These are phyloP conservation scores for Tanypteryx hageni DNA, from an alignment of 2,888 invertebrate species.

Conservation along the genomic window DNA sequence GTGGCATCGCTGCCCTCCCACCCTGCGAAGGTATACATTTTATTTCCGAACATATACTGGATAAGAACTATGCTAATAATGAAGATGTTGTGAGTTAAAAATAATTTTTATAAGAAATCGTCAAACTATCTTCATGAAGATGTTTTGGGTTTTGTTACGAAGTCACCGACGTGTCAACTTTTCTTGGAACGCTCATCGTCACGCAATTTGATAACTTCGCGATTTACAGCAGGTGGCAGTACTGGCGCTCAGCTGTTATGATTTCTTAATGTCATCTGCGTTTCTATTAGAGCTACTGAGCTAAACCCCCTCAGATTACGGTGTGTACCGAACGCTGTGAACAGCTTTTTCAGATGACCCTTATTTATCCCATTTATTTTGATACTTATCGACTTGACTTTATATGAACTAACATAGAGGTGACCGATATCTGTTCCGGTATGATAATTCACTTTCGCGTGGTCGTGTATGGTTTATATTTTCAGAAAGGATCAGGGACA, in stretches of 20 bases:
- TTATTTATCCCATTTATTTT: background rate
- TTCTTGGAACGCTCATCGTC: background rate
- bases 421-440: background rate
- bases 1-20: background rate
- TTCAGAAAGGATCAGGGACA: conserved; percentile 34
- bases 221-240: conserved; percentile 50
- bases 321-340: background rate
- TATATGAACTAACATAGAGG: background rate
- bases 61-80: background rate
- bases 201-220: background rate
- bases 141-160: background rate
- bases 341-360: background rate
- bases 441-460: background rate
- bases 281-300: conserved; percentile 8
- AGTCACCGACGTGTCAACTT: conserved; percentile 42
- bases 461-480: conserved; percentile 33
- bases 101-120: background rate
- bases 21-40: conserved; percentile 34
- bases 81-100: background rate
- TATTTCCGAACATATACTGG: background rate
- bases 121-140: background rate
- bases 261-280: conserved; percentile 56
- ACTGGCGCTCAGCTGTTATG: conserved; percentile 60
- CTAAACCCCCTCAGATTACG: background rate
- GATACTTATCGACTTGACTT: background rate